A percentile compares a stretch with the other conserved stretches of the same genome.
Conservation (phyloP, 2,113 vertebrate genomes). For the Nannobrachium achirus region DNA sequence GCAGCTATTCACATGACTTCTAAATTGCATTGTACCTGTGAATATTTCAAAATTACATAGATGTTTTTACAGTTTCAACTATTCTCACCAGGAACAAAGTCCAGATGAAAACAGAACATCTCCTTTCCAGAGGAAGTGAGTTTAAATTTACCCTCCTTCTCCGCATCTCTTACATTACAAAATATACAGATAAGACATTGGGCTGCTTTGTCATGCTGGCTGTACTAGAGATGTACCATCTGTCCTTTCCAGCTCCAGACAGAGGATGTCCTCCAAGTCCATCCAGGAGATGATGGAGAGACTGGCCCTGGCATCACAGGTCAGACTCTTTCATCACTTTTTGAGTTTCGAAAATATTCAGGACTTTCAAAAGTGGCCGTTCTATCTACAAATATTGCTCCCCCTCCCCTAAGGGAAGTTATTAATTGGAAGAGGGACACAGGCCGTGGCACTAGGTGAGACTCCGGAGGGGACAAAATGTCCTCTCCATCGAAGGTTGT, state of each 20-base stretch:
- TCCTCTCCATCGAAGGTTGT: too few species aligned
- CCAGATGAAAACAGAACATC: conserved; percentile 66
- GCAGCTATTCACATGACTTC: background rate
- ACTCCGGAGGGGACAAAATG: too few species aligned
- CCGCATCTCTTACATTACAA: too few species aligned
- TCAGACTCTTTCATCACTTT: conserved; percentile 48
- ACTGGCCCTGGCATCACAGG: conserved; percentile 89
- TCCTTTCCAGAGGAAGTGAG: conserved; percentile 79
- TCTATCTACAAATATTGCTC: too few species aligned
- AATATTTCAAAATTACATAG: background rate
- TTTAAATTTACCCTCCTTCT: background rate
- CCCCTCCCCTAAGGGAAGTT: too few species aligned
- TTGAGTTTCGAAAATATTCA: too few species aligned
- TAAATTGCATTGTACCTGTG: background rate
- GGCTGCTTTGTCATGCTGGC: too few species aligned
- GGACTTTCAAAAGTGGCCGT: too few species aligned
- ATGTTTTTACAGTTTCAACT: background rate
- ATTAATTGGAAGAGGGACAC: too few species aligned
- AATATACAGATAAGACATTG: too few species aligned
- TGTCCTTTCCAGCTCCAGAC: conserved; percentile 73
- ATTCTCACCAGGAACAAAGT: conserved; percentile 52
- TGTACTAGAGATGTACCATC: too few species aligned
- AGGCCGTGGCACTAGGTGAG: too few species aligned
- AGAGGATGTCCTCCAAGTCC: conserved; percentile 84
- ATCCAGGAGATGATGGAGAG: conserved; percentile 90